These are phyloP conservation scores for Drosophila bunnanda DNA, from an alignment of 2,888 invertebrate genomes.

Conservation along the genomic window DNA sequence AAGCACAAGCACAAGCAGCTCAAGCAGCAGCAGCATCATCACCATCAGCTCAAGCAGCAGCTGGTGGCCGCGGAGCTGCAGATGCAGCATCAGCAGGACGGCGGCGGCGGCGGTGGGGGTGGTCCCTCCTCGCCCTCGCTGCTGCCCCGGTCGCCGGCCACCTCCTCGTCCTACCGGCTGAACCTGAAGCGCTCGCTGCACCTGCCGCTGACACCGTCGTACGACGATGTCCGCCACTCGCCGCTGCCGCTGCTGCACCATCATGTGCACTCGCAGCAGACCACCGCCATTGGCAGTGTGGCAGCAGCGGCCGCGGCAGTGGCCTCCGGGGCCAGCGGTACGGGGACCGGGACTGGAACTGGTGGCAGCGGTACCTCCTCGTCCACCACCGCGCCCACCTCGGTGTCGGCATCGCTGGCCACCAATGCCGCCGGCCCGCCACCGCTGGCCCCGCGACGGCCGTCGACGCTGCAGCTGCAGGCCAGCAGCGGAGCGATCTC, in stretches of 20 bases:
- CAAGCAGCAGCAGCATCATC: slow-evolving; percentile 63
- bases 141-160: slow-evolving; percentile 76
- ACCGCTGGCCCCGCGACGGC: slow-evolving; percentile 73
- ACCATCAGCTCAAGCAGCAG: slow-evolving; percentile 67
- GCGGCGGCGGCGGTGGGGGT: slow-evolving; percentile 42
- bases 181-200: slow-evolving; percentile 82
- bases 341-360: slow-evolving; percentile 21
- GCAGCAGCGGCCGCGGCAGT: slow-evolving; percentile 66
- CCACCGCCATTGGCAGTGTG: slow-evolving; percentile 70
- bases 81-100: slow-evolving; percentile 65
- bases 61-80: slow-evolving; percentile 69
- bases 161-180: slow-evolving; percentile 82
- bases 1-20: slow-evolving; percentile 71
- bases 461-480: slow-evolving; percentile 79
- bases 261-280: slow-evolving; percentile 72
- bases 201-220: slow-evolving; percentile 84
- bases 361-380: slow-evolving; percentile 59
- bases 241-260: slow-evolving; percentile 84
- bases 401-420: slow-evolving; percentile 52
- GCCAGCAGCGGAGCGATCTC: slow-evolving; percentile 66
- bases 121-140: slow-evolving; percentile 46
- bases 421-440: slow-evolving; percentile 34
- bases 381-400: slow-evolving; percentile 70
- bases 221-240: slow-evolving; percentile 83
- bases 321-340: slow-evolving; percentile 37